These are phyloP conservation scores for Halcyon malimbica DNA, from an alignment of 2,113 vertebrate species.

Conservation along the genomic window DNA sequence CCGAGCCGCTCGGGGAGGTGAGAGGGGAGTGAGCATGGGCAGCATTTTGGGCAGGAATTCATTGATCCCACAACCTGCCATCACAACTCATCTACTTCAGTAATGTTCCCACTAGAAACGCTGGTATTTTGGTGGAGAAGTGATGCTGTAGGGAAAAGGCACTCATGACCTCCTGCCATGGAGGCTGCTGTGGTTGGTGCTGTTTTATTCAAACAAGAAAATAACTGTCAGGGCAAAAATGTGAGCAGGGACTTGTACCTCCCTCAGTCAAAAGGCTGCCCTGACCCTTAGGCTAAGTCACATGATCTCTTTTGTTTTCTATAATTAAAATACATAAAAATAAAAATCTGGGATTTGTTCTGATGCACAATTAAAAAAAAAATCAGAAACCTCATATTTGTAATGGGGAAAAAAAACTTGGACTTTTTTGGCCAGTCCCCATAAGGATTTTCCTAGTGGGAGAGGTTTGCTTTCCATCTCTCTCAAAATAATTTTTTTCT, in stretches of 20 bases:
- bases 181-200: not conserved
- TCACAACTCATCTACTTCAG: accelerated
- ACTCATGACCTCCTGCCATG: not conserved
- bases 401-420: not conserved
- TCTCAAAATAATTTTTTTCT: not conserved
- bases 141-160: not conserved
- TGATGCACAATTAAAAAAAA: not conserved
- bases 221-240: not conserved
- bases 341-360: not conserved
- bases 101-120: not conserved
- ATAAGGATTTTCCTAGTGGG: not conserved
- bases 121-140: not conserved
- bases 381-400: not conserved
- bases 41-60: not conserved
- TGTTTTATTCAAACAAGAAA: not conserved
- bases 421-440: not conserved
- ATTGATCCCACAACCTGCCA: accelerated
- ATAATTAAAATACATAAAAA: not conserved
- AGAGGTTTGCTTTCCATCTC: not conserved
- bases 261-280: not conserved
- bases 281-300: not conserved
- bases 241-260: not conserved
- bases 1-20: accelerated
- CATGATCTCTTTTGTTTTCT: not conserved
- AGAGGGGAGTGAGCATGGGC: not conserved